Conservation (phyloP, 2,113 vertebrate genomes). For the Peromyscus leucopus region DNA sequence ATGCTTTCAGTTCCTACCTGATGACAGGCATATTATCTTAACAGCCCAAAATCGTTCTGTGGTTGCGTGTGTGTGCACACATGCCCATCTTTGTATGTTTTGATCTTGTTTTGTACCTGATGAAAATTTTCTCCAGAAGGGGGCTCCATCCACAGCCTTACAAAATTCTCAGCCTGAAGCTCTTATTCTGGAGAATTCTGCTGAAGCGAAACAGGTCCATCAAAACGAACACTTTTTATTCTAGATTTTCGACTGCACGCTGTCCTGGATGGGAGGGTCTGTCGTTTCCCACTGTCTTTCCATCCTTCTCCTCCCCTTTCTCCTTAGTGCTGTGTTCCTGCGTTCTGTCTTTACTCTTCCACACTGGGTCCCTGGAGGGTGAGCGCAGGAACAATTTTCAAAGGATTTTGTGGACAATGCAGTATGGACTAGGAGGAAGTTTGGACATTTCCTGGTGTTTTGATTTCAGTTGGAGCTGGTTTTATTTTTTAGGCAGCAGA, state of each 20-base stretch:
- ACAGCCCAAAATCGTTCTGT: background rate
- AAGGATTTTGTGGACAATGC: constrained; percentile 60
- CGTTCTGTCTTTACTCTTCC: constrained; percentile 1
- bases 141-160: constrained; percentile 89
- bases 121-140: constrained; percentile 90
- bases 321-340: background rate
- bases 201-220: constrained; percentile 47
- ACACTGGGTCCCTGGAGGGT: background rate
- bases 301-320: background rate
- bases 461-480: constrained; percentile 40
- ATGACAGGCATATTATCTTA: background rate
- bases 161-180: constrained; percentile 73
- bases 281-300: background rate
- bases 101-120: constrained; percentile 72
- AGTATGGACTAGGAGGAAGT: constrained; percentile 50
- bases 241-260: background rate
- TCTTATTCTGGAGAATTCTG: constrained; percentile 72
- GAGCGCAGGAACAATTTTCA: background rate
- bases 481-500: constrained; percentile 49
- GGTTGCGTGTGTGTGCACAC: background rate
- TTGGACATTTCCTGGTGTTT: constrained; percentile 69
- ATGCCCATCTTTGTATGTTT: constrained; percentile 28
- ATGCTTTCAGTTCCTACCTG: background rate
- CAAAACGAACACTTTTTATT: constrained; percentile 20
- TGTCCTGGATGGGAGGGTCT: background rate